phyloP scores from a whole-genome alignment of 2,797 vertebrate species.

The Taenioides sp. region DNA sequence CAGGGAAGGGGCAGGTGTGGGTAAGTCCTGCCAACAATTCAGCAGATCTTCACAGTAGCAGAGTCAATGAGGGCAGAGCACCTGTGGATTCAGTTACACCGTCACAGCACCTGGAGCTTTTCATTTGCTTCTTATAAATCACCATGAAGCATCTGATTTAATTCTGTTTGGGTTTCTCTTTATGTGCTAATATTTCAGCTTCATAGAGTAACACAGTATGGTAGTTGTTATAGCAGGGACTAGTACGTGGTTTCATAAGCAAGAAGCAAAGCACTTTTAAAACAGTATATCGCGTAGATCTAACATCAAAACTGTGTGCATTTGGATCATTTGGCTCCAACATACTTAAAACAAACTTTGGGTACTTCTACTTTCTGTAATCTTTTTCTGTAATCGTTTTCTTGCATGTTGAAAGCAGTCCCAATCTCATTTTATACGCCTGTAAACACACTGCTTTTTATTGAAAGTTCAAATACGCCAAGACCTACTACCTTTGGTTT shows the following conservation, averaged over 20 bases:
- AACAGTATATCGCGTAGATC: background rate
- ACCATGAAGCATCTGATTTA: background rate
- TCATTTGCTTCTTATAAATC: conserved; percentile 1
- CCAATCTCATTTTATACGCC: conserved; percentile 34
- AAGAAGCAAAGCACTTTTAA: background rate
- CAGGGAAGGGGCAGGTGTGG: conserved; percentile 13
- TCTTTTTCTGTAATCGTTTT: background rate
- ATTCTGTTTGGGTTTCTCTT: background rate
- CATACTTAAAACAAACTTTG: background rate
- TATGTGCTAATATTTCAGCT: background rate
- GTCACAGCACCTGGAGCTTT: conserved; percentile 54
- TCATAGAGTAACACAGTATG: too few relatives aligned
- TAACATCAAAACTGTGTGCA: background rate
- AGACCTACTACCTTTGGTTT: conserved; percentile 18
- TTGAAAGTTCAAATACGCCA: conserved; percentile 42
- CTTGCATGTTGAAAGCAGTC: conserved; percentile 10
- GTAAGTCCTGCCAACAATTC: conserved; percentile 13
- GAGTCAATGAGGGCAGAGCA: conserved; percentile 28
- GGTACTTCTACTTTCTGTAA: background rate
- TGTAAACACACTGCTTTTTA: conserved; percentile 49
- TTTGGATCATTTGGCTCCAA: background rate
- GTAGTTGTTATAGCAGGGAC: background rate
- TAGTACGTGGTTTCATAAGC: background rate
- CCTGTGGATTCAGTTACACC: conserved; percentile 54
- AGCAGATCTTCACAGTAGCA: conserved; percentile 21